Evolutionary conservation across 2,113 vertebrate species (phyloP), one percentile per base, ranked within the genome.

Genomic region (Calyptomena viridis): DNA sequence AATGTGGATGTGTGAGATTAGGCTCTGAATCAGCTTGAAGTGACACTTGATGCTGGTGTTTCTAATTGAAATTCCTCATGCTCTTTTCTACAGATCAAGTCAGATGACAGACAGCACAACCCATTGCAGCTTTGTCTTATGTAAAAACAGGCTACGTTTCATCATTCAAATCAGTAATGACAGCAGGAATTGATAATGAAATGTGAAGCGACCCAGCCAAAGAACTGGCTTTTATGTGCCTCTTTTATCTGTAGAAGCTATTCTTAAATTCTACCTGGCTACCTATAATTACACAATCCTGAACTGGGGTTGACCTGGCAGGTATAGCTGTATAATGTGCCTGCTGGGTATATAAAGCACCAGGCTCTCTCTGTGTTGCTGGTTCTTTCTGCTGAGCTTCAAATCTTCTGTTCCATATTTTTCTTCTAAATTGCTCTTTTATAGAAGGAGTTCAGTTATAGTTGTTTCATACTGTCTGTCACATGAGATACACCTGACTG

Each of bases 51-150:
- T 83, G 46, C 33, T 89, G 76, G n/a, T 82, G 64, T 91, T 93
- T 53, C 81, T 95, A 66, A 91, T 94, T 94, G 94, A 90, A 96
- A 92, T 92, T 86, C 75, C 35, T 86, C 72, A 77, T 94, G 52
- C 73, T 92, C 55, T 94, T 90, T 92, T 88, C 24, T 76, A 69
- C 33, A 74, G 46, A 92, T 67, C 22, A 84, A 87, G 89, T 81
- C 35, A 50, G 46, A 71, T 90, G 89, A 90, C 89, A 88, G 89
- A 90, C 89, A 88, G 83, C 80, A 91, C 35, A 90, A 52, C 67
- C 50, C 62, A 53, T 82, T 93, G 46, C 78, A 82, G 71, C 67
- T 79, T 93, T 94, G 55, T 88, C 67, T 80, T 91, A 86, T 81
- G 55, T 90, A 88, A 90, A 97, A 96, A n/a, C 24, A 25, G 2